Conservation (phyloP, 2,888 invertebrate species). For the Amphipoea oculea region DNA sequence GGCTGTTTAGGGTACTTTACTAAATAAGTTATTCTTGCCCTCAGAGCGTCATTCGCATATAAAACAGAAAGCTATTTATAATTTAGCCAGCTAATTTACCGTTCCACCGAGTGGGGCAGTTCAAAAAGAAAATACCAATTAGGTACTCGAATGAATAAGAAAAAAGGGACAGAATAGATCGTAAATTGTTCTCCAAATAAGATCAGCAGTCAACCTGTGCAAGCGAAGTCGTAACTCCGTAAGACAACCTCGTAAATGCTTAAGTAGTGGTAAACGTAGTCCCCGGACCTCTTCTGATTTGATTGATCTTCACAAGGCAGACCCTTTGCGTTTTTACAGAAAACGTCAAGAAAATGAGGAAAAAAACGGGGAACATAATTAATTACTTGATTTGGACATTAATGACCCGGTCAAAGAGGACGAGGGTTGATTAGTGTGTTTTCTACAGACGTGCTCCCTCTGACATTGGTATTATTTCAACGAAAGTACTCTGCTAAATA, state of each 20-base stretch:
- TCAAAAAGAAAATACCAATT: slow-evolving; percentile 71
- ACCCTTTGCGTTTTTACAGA: slow-evolving; percentile 85
- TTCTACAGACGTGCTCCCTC: slow-evolving; percentile 75
- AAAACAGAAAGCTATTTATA: slow-evolving; percentile 59
- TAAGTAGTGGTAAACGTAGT: slow-evolving; percentile 82
- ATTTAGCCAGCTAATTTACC: slow-evolving; percentile 56
- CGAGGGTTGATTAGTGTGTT: slow-evolving; percentile 87
- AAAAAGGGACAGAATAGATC: slow-evolving; percentile 68
- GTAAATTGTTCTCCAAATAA: slow-evolving; percentile 74
- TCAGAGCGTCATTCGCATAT: slow-evolving; percentile 51
- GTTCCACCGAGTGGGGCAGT: slow-evolving; percentile 34
- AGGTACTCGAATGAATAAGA: slow-evolving; percentile 73
- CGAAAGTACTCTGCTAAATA: slow-evolving; percentile 18
- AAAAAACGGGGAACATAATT: slow-evolving; percentile 87
- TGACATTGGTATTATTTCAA: slow-evolving; percentile 70
- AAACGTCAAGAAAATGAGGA: slow-evolving; percentile 85
- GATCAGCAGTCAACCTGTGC: slow-evolving; percentile 78
- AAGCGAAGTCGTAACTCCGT: slow-evolving; percentile 78
- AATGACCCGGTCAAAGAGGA: slow-evolving; percentile 86
- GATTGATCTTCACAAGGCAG: slow-evolving; percentile 86
- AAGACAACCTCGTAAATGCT: slow-evolving; percentile 86
- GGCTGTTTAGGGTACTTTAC: slow-evolving; percentile 33
- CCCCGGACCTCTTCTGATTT: slow-evolving; percentile 84
- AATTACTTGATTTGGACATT: slow-evolving; percentile 90
- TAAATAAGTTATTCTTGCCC: slow-evolving; percentile 50